Evolutionary conservation across 2,888 invertebrate species (phyloP).

Genomic region (Lacanobia oleracea): DNA sequence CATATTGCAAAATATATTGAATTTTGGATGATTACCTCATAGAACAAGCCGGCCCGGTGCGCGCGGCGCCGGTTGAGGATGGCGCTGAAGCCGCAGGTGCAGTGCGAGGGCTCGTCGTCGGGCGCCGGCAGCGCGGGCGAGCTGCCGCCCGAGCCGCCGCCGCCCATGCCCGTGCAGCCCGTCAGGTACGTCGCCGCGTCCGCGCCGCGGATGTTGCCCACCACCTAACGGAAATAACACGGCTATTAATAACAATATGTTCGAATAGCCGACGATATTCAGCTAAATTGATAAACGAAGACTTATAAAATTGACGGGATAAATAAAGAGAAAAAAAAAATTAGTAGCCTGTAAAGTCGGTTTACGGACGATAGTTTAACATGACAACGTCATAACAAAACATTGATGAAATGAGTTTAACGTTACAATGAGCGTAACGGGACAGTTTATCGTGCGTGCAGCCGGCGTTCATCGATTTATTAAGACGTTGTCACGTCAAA

Average conservation of each 20-base stretch:
- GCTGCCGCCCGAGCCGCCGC: constrained; percentile 43
- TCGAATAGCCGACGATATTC: not conserved
- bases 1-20: too few relatives aligned
- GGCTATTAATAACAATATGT: not conserved
- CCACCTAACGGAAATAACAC: constrained; percentile 82
- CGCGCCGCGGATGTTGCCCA: constrained; percentile 98
- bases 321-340: too few relatives aligned
- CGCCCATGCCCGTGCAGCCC: constrained; percentile 77
- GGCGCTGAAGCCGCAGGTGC: constrained; percentile 99
- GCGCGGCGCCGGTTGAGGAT: constrained; percentile 97
- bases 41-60: constrained; percentile 97
- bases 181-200: constrained; percentile 97
- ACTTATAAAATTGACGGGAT: too few relatives aligned
- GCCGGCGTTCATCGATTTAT: too few relatives aligned
- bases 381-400: too few relatives aligned
- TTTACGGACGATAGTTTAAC: too few relatives aligned
- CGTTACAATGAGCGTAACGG: too few relatives aligned
- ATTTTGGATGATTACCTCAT: too few relatives aligned
- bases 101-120: constrained; percentile 96
- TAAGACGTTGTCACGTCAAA: too few relatives aligned
- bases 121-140: constrained; percentile 80
- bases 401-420: too few relatives aligned
- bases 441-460: too few relatives aligned
- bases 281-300: not conserved
- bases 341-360: too few relatives aligned